These are phyloP conservation scores for Aporophyla nigra DNA, from an alignment of 2,888 invertebrate genomes.

Conservation along the genomic window DNA sequence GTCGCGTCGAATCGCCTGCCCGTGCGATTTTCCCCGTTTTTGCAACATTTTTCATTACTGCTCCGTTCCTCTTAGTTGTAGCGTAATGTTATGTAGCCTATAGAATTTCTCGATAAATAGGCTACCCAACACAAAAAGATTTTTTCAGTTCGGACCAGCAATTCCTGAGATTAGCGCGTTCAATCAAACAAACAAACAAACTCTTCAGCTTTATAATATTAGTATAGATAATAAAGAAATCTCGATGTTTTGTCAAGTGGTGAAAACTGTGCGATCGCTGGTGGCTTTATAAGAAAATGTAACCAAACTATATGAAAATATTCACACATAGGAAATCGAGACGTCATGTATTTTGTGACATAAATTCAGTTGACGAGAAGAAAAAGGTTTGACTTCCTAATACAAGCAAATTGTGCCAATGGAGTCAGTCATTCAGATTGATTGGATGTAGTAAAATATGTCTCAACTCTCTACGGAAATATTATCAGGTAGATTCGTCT, in stretches of 20 bases:
- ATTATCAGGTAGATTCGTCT: neutral
- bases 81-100: too few relatives aligned
- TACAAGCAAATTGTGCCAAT: slow-evolving; percentile 27
- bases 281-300: neutral
- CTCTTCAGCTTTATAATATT: too few relatives aligned
- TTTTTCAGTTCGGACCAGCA: too few relatives aligned
- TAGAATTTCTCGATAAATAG: too few relatives aligned
- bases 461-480: neutral
- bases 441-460: slow-evolving; percentile 43
- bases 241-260: neutral
- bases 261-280: neutral
- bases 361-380: slow-evolving; percentile 7
- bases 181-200: too few relatives aligned
- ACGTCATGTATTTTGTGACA: slow-evolving; percentile 11
- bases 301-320: neutral
- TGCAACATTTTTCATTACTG: too few relatives aligned
- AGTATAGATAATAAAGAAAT: neutral
- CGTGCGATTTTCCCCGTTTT: too few relatives aligned
- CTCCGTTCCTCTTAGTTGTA: too few relatives aligned
- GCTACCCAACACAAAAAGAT: too few relatives aligned
- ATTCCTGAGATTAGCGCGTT: too few relatives aligned
- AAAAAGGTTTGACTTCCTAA: slow-evolving; percentile 1
- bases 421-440: slow-evolving; percentile 12
- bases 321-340: neutral
- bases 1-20: too few relatives aligned